Conservation (phyloP, 2,113 vertebrate species). For the Craseonycteris thonglongyai region DNA sequence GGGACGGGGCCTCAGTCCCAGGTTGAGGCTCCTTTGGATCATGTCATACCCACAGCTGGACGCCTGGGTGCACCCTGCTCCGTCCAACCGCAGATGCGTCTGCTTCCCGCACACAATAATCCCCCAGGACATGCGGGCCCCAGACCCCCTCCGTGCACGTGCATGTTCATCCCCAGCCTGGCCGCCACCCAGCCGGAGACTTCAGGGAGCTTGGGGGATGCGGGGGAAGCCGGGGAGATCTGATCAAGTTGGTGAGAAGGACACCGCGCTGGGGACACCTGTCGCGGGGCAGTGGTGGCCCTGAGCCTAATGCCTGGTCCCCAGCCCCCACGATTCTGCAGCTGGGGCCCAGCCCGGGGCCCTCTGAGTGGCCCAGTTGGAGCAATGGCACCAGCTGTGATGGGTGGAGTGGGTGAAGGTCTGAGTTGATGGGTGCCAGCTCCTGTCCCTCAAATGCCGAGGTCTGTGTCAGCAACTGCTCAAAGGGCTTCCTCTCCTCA, state of each 20-base stretch:
- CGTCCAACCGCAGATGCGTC: fast-evolving
- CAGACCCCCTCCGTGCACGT: neutral
- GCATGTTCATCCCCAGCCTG: neutral
- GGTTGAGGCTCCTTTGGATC: neutral
- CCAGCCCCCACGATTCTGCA: neutral
- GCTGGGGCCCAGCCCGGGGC: neutral
- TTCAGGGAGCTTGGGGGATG: no score
- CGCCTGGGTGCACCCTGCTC: no score
- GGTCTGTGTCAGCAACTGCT: neutral
- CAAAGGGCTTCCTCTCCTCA: neutral
- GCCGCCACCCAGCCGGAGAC: neutral
- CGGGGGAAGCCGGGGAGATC: neutral
- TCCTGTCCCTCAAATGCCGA: neutral
- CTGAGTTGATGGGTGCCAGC: neutral
- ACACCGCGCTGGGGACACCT: fast-evolving
- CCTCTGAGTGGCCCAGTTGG: neutral
- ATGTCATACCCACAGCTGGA: neutral
- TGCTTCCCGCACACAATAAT: neutral
- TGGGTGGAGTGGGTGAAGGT: neutral
- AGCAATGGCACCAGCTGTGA: neutral
- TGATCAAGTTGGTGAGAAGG: neutral
- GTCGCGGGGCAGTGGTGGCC: neutral
- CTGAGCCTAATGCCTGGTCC: no score
- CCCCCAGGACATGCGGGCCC: neutral
- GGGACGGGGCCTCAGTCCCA: neutral